Evolutionary conservation across 2,888 invertebrate species (phyloP), one percentile per base, ranked within the genome.

Genomic region (Rotaria magnacalcarata): DNA sequence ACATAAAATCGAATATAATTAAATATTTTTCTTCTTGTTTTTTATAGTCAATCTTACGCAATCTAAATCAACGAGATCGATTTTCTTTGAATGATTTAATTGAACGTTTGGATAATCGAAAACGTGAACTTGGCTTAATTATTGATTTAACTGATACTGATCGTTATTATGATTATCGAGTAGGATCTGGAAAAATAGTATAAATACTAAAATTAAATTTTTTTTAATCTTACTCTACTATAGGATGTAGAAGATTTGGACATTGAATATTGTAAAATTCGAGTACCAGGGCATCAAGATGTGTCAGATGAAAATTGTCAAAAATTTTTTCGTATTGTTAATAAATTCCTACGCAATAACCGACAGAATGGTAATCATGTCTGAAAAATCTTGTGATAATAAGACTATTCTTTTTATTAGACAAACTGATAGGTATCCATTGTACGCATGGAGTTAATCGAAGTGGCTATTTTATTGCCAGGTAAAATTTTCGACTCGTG

Each of bases 371-470:
- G 80, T 80, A 80, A 80, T 34, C 34, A 34, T 34, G 1, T 34
- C 34, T 24, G 43, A 10, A 21, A 2, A 43, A 47, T 7, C 8
- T 21, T 21, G 14, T 8, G 4, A 47, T 21, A 24, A 3, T 41
- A 7, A 41, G 19, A 8, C 7, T 21, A 24, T 80, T 47, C 47
- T 10, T 43, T 43, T 4, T 80, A 5, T 16, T 54, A 84, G 56
- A 84, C 10, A 84, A 84, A 34, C 47, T 84, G 4, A 84, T 84
- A 5, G 95, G 93, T 52, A 94, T 97, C 10, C 97, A 97, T 90
- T 97, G 97, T 90, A 97, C 99, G 0, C 99, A 99, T 91, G 99
- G 99, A 0, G 99, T 98, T 91, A 99, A 99, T 91, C 93, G 99
- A 88, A 97, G 97, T 16, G 99, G 99, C 0, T 99, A 98, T 90